Conservation (phyloP, 2,113 vertebrate species). For the Cyprinodon variegatus region DNA sequence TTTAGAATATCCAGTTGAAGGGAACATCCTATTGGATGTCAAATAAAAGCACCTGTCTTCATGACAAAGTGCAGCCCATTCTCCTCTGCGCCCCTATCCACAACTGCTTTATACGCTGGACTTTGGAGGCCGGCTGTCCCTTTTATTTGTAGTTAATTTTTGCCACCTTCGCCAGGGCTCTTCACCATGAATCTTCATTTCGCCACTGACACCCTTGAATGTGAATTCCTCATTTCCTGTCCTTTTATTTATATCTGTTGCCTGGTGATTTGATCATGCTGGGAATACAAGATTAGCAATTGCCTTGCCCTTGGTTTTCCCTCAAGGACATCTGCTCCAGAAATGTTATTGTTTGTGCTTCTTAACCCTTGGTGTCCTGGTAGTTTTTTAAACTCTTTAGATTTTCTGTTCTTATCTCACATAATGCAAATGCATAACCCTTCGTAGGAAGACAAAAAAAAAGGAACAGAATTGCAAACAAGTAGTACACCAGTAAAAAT, state of each 20-base stretch:
- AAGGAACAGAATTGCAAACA: conserved; percentile 43
- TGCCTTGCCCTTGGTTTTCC: conserved; percentile 87
- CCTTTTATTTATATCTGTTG: conserved; percentile 96
- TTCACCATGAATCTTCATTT: conserved; percentile 97
- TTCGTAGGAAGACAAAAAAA: conserved; percentile 51
- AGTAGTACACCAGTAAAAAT: conserved; percentile 22
- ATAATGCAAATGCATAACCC: conserved; percentile 45
- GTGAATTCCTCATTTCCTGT: conserved; percentile 96
- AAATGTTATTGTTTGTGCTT: conserved; percentile 85
- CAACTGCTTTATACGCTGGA: conserved; percentile 70
- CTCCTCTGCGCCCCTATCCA: conserved; percentile 61
- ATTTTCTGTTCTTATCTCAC: conserved; percentile 23
- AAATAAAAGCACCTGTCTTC: conserved; percentile 84
- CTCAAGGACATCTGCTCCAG: conserved; percentile 93
- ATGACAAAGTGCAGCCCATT: conserved; percentile 80
- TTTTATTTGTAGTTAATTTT: conserved; percentile 87
- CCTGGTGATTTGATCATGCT: conserved; percentile 95
- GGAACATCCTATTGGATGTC: conserved; percentile 75
- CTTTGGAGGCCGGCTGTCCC: conserved; percentile 79
- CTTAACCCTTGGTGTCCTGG: conserved; percentile 78
- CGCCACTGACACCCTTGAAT: conserved; percentile 92
- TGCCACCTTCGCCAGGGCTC: conserved; percentile 81
- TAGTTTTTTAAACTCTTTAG: conserved; percentile 23
- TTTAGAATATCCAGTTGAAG: conserved; percentile 77
- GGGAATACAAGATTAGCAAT: conserved; percentile 95